Evolutionary conservation across 2,888 invertebrate species (phyloP).

Genomic region (Drosophila koepferae): DNA sequence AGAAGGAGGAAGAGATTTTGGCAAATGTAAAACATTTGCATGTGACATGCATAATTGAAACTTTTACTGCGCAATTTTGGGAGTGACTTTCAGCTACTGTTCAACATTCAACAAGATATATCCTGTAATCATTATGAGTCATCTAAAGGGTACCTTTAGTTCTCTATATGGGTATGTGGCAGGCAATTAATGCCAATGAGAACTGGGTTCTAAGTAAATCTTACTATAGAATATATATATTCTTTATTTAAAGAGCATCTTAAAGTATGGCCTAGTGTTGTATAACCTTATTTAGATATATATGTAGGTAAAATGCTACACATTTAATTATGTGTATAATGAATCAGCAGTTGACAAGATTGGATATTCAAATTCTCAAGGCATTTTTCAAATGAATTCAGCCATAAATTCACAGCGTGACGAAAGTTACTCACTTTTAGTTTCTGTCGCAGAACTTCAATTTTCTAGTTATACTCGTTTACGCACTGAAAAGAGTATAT

Average conservation of each 20-base stretch:
- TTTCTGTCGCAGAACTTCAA: slow-evolving; percentile 10
- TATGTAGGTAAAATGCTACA: slow-evolving; percentile 5
- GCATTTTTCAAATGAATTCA: slow-evolving; percentile 21
- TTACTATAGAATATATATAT: no score
- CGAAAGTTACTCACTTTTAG: slow-evolving; percentile 38
- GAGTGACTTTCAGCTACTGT: slow-evolving; percentile 48
- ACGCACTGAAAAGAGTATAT: not conserved
- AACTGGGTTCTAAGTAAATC: not conserved
- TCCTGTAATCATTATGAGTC: slow-evolving; percentile 10
- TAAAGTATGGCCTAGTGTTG: not conserved
- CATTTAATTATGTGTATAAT: slow-evolving; percentile 33
- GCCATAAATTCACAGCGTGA: slow-evolving; percentile 37
- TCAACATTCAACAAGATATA: slow-evolving; percentile 21
- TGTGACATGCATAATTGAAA: slow-evolving; percentile 73
- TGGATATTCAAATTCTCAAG: slow-evolving; percentile 43
- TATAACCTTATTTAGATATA: not conserved
- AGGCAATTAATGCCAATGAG: no score
- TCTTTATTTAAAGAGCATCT: slow-evolving; percentile 1
- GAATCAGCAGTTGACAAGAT: slow-evolving; percentile 34
- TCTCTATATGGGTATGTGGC: not conserved
- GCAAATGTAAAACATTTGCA: slow-evolving; percentile 70
- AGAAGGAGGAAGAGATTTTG: slow-evolving; percentile 30
- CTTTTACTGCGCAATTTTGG: slow-evolving; percentile 65
- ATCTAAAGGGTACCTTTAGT: no score
- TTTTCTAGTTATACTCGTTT: not conserved